Conservation (phyloP, 2,797 vertebrate genomes). For the Astyanax mexicanus region DNA sequence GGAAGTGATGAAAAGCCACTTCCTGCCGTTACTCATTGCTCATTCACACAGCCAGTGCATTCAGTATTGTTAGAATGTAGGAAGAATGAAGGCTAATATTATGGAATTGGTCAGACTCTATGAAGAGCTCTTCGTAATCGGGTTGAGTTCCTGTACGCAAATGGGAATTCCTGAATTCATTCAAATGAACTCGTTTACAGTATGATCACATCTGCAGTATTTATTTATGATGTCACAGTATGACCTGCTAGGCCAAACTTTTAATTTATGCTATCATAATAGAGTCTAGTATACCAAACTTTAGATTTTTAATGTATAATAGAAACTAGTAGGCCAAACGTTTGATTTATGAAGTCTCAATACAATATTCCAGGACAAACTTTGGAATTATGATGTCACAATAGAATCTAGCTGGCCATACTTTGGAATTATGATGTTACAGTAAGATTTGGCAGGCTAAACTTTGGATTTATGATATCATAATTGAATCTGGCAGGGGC, state of each 20-base stretch:
- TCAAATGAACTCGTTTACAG: background rate
- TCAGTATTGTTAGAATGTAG: background rate
- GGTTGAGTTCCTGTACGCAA: too few species aligned
- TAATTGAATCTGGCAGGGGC: too few species aligned
- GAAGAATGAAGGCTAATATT: background rate
- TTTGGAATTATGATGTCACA: too few species aligned
- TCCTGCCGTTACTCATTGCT: slow-evolving; percentile 27
- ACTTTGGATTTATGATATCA: too few species aligned
- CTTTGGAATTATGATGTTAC: background rate
- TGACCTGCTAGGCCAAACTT: background rate
- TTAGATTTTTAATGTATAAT: too few species aligned
- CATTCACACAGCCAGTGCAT: background rate
- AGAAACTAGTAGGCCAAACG: too few species aligned
- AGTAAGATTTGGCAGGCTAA: too few species aligned
- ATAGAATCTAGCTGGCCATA: background rate
- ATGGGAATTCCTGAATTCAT: background rate
- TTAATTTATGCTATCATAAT: background rate
- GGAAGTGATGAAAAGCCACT: slow-evolving; percentile 40
- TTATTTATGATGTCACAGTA: background rate
- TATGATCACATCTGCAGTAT: background rate
- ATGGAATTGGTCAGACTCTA: too few species aligned
- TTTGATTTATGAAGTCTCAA: too few species aligned
- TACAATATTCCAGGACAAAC: too few species aligned
- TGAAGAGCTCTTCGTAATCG: too few species aligned
- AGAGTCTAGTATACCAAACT: too few species aligned